phyloP scores from a whole-genome alignment of 2,888 invertebrate genomes.

The Myopa tessellatipennis region DNA sequence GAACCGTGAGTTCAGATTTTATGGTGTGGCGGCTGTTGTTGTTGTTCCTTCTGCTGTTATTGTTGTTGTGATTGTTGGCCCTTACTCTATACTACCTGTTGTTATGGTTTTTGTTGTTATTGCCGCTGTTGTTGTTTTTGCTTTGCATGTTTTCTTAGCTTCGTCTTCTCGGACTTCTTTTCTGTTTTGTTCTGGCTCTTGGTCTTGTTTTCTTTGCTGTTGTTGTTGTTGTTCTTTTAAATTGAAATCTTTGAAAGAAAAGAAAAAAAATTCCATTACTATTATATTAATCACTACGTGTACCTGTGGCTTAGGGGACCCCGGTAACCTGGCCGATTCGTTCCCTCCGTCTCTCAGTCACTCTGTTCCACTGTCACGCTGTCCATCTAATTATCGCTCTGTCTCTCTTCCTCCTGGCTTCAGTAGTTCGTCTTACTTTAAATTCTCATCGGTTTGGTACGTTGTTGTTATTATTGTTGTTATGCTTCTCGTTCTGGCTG shows the following conservation, averaged over 20 bases:
- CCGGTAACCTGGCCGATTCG: too few relatives aligned
- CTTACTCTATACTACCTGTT: conserved; percentile 7
- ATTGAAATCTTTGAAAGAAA: too few relatives aligned
- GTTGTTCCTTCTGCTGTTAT: background rate
- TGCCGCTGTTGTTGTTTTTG: background rate
- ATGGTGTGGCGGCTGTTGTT: background rate
- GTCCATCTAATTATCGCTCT: too few relatives aligned
- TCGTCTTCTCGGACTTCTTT: background rate
- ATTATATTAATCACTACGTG: too few relatives aligned
- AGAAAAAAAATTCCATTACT: too few relatives aligned
- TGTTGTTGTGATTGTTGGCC: conserved; percentile 10
- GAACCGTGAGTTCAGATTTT: background rate
- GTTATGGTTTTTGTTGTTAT: background rate
- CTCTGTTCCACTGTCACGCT: too few relatives aligned
- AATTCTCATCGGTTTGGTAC: background rate
- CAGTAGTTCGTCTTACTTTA: background rate
- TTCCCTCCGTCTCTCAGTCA: too few relatives aligned
- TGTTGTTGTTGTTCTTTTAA: conserved; percentile 2
- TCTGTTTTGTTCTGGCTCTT: conserved; percentile 5
- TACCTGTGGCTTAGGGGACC: too few relatives aligned
- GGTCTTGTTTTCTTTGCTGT: background rate
- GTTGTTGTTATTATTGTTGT: background rate
- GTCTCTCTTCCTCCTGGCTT: too few relatives aligned
- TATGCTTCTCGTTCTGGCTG: background rate
- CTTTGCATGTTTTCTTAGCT: background rate